phyloP scores from a whole-genome alignment of 2,113 vertebrate species.

The Chlamydotis undulata region DNA sequence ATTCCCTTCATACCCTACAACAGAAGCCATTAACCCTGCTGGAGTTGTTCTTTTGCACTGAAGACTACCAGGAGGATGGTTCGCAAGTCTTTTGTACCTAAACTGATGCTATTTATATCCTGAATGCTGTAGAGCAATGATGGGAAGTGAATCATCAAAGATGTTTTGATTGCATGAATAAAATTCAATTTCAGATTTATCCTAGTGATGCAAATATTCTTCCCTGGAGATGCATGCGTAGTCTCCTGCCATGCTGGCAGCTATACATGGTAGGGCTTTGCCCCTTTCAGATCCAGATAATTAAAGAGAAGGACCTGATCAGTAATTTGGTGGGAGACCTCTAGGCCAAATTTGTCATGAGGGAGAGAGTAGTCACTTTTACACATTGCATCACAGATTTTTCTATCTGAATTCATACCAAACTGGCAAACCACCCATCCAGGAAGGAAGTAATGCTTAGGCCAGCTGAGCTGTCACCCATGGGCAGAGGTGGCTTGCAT shows the following conservation, averaged over 20 bases:
- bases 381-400: neutral
- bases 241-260: neutral
- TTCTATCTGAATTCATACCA: neutral
- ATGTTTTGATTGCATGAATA: constrained; percentile 46
- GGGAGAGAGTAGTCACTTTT: neutral
- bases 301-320: neutral
- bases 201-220: neutral
- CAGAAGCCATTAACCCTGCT: neutral
- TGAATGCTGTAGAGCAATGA: neutral
- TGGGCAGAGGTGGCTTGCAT: neutral
- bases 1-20: neutral
- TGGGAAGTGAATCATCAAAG: constrained; percentile 45
- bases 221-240: neutral
- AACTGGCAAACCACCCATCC: neutral
- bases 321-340: neutral
- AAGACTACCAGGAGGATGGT: neutral
- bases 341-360: neutral
- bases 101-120: constrained; percentile 25
- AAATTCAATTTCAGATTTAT: constrained; percentile 43
- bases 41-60: neutral
- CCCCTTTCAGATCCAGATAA: neutral
- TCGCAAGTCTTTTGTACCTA: neutral
- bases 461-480: neutral
- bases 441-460: neutral
- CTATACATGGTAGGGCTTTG: neutral